These are phyloP conservation scores for Psilanteris sp. DNA, from an alignment of 1,140 invertebrate species.

Conservation along the genomic window DNA sequence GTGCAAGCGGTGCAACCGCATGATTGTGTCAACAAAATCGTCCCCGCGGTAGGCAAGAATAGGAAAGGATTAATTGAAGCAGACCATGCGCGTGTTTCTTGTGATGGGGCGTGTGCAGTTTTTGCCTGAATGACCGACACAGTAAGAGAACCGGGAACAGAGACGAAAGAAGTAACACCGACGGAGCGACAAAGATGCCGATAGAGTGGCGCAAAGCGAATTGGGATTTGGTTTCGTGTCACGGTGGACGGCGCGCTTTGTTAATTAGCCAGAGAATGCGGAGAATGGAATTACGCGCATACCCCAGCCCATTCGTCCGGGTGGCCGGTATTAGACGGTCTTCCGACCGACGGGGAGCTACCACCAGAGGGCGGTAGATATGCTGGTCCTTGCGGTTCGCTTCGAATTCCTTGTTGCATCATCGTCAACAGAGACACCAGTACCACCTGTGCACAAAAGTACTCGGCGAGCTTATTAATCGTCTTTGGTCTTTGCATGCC, in stretches of 20 bases:
- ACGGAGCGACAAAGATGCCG: conserved; percentile 2
- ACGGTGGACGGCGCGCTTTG: conserved; percentile 46
- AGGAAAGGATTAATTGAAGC: conserved; percentile 48
- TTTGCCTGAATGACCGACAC: no score
- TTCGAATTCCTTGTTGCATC: conserved; percentile 71
- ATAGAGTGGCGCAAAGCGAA: conserved; percentile 20
- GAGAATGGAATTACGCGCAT: conserved; percentile 61
- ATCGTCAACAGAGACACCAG: conserved; percentile 69
- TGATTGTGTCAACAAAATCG: conserved; percentile 46
- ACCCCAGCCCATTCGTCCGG: conserved; percentile 78
- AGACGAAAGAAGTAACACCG: no score
- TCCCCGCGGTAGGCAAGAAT: conserved; percentile 13
- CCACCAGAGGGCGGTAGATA: conserved; percentile 81
- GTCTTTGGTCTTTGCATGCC: conserved; percentile 31
- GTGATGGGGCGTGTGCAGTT: no score
- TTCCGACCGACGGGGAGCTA: conserved; percentile 35
- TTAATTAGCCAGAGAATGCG: conserved; percentile 61
- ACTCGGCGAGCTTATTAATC: conserved; percentile 56
- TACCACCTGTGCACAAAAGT: conserved; percentile 65
- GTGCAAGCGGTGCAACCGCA: conserved; percentile 29
- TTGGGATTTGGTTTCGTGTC: conserved; percentile 54
- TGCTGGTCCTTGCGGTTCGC: conserved; percentile 78
- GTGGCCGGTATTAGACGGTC: conserved; percentile 69
- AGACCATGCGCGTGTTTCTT: conserved; percentile 17
- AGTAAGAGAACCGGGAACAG: no score